Evolutionary conservation across 2,797 vertebrate genomes (phyloP).

Genomic region (Coregonus suidteri): DNA sequence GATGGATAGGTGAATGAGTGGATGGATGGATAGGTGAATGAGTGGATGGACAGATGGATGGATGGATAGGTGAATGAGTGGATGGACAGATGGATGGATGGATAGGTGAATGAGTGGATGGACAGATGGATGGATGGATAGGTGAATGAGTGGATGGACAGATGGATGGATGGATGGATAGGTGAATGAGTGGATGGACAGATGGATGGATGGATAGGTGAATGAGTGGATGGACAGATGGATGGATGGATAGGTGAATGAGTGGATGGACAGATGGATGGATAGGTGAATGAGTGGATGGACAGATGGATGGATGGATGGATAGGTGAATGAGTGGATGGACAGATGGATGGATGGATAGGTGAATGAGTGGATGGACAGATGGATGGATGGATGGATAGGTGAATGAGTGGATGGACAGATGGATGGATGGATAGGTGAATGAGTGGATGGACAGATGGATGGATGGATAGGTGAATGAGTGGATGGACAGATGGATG

Average conservation of each 20-base stretch:
- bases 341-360: background rate
- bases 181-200: background rate
- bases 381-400: too few species aligned
- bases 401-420: too few species aligned
- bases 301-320: background rate
- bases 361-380: too few species aligned
- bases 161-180: background rate
- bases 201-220: background rate
- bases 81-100: background rate
- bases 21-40: background rate
- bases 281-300: background rate
- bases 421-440: too few species aligned
- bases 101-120: background rate
- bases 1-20: background rate
- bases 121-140: background rate
- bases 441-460: too few species aligned
- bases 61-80: background rate
- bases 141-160: background rate
- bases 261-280: too few species aligned
- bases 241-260: background rate
- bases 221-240: background rate
- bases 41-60: background rate
- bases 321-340: background rate
- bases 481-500: too few species aligned
- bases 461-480: too few species aligned